These are phyloP conservation scores for Caenorhabditis sp. DNA, from an alignment of 2,888 invertebrate species.

Conservation along the genomic window DNA sequence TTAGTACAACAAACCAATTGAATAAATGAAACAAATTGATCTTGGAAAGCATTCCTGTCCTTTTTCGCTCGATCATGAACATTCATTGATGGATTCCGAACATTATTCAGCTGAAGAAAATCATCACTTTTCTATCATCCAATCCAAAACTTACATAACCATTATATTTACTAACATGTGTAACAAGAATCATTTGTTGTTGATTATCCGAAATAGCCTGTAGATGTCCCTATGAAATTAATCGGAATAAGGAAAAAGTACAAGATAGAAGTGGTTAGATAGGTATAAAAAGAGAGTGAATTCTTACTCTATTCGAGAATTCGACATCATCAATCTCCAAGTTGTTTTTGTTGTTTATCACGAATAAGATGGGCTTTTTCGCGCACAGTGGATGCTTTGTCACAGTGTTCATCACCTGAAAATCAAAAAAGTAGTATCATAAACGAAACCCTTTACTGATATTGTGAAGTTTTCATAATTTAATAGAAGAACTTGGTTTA, in stretches of 20 bases:
- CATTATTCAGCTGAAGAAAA: conserved; percentile 25
- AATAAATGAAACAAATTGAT: conserved; percentile 29
- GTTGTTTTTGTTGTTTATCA: conserved; percentile 62
- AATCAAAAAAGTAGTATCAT: no score
- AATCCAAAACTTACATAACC: conserved; percentile 24
- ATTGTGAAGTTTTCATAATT: no score
- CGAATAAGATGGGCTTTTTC: conserved; percentile 60
- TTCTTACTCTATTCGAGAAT: conserved; percentile 33
- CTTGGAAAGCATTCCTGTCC: conserved; percentile 28
- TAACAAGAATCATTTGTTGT: conserved; percentile 28
- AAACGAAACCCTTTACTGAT: no score
- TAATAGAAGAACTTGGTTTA: no score
- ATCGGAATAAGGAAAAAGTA: not conserved
- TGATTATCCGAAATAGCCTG: conserved; percentile 23
- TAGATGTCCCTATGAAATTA: conserved; percentile 24
- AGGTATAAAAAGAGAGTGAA: not conserved
- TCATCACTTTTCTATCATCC: no score
- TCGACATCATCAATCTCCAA: conserved; percentile 50
- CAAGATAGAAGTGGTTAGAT: conserved; percentile 4
- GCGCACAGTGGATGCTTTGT: conserved; percentile 41
- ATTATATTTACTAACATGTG: conserved; percentile 31
- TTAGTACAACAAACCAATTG: conserved; percentile 12
- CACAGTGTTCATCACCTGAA: conserved; percentile 39
- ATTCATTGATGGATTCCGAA: conserved; percentile 13
- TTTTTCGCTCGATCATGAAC: conserved; percentile 24